Evolutionary conservation across 2,888 invertebrate species (phyloP).

Genomic region (Epinotia bilunana): DNA sequence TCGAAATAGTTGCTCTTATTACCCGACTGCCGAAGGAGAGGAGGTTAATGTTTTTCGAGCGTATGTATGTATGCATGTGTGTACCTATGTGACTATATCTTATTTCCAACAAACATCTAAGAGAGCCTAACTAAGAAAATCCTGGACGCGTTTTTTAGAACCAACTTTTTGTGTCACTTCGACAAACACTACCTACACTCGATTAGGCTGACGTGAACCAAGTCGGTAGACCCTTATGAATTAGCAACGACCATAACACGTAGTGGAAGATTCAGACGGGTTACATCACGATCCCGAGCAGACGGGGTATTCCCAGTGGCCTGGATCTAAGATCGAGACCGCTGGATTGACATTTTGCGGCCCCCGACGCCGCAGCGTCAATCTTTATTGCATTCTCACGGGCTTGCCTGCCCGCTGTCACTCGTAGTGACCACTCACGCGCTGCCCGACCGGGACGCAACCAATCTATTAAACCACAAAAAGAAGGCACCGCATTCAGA

Average conservation of each 20-base stretch:
- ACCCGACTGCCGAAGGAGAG: too few species aligned
- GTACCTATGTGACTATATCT: too few species aligned
- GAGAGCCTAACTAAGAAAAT: too few species aligned
- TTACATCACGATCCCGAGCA: conserved; percentile 47
- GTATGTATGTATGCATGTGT: too few species aligned
- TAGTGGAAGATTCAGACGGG: conserved; percentile 41
- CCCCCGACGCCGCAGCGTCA: conserved; percentile 67
- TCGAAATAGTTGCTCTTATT: not conserved
- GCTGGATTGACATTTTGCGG: conserved; percentile 76
- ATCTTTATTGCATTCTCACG: conserved; percentile 70
- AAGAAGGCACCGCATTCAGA: not conserved
- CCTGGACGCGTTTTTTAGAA: too few species aligned
- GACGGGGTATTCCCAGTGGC: conserved; percentile 60
- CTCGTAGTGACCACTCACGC: conserved; percentile 60
- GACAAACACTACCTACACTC: not conserved
- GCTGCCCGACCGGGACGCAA: not conserved
- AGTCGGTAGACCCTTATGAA: conserved; percentile 25
- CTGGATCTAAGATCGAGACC: conserved; percentile 71
- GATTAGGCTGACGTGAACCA: not conserved
- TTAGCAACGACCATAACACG: conserved; percentile 35
- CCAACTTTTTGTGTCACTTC: too few species aligned
- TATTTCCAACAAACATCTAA: too few species aligned
- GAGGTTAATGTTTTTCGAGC: too few species aligned
- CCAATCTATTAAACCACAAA: not conserved
- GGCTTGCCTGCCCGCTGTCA: conserved; percentile 54